Evolutionary conservation across 2,113 vertebrate genomes (phyloP).

Genomic region (Podilymbus podiceps): DNA sequence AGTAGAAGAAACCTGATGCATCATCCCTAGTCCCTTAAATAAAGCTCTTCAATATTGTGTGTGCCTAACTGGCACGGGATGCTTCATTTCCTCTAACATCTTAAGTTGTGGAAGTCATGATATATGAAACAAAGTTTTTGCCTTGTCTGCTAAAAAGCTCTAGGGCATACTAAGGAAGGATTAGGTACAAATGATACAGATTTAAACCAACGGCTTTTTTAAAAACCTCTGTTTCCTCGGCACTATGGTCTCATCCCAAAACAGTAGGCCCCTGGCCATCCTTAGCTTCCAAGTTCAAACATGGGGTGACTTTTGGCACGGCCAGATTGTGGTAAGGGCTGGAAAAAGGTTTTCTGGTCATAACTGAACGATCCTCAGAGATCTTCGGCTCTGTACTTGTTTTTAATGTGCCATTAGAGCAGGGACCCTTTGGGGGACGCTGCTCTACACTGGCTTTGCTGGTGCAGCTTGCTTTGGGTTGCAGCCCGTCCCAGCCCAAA

Average conservation of each 20-base stretch:
- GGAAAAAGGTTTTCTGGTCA: not conserved
- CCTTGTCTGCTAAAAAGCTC: not conserved
- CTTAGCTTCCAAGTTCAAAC: not conserved
- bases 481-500: not conserved
- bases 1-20: not conserved
- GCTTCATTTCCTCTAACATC: not conserved
- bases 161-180: not conserved
- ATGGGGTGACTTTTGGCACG: not conserved
- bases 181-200: not conserved
- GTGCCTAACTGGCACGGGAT: not conserved
- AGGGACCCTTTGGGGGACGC: not conserved
- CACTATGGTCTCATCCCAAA: not conserved
- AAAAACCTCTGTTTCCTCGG: not conserved
- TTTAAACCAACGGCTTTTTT: not conserved
- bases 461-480: not conserved
- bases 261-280: fast-evolving
- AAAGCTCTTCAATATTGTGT: not conserved
- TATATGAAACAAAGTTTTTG: not conserved
- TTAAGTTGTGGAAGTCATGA: not conserved
- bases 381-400: not conserved
- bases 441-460: not conserved
- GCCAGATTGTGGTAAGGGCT: not conserved
- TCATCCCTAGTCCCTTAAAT: not conserved
- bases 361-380: not conserved
- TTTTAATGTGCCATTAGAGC: not conserved